Conservation (phyloP, 2,113 vertebrate genomes). For the Epinephelus cyanopodus region DNA sequence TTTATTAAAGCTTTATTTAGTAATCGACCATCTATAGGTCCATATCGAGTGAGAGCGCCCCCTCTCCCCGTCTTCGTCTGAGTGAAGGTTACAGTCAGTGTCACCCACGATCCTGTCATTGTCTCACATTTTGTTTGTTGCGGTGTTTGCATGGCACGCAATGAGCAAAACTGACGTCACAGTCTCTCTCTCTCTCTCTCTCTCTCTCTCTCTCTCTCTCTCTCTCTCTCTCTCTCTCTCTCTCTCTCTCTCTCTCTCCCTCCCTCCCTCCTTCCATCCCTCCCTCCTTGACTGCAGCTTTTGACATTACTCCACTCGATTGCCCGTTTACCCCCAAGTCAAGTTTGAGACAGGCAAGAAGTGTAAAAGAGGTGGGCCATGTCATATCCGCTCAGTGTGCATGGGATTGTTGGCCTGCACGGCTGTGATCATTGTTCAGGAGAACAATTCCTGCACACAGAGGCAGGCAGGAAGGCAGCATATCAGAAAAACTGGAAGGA, state of each 20-base stretch:
- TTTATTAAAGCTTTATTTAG: constrained; percentile 55
- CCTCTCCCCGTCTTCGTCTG: not conserved
- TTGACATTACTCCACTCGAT: constrained; percentile 79
- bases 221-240: not conserved
- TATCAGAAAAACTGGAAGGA: constrained; percentile 17
- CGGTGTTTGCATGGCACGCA: constrained; percentile 52
- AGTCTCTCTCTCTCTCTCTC: constrained; percentile 1
- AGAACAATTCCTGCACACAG: constrained; percentile 59
- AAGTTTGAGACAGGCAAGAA: constrained; percentile 71
- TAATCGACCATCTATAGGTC: constrained; percentile 57
- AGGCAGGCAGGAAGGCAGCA: constrained; percentile 52
- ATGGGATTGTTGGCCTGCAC: constrained; percentile 54
- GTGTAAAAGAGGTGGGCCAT: constrained; percentile 74
- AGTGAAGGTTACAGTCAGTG: constrained; percentile 50
- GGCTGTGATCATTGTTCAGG: constrained; percentile 62
- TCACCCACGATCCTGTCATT: constrained; percentile 53
- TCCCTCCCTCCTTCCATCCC: not conserved
- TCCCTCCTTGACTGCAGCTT: constrained; percentile 69
- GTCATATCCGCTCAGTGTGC: constrained; percentile 70
- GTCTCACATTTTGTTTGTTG: constrained; percentile 62
- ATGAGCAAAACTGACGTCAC: constrained; percentile 34
- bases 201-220: not conserved
- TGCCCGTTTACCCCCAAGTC: constrained; percentile 79
- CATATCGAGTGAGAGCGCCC: constrained; percentile 18
- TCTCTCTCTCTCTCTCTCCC: not conserved